phyloP scores from a whole-genome alignment of 2,888 invertebrate genomes.

The Doris montereyensis region DNA sequence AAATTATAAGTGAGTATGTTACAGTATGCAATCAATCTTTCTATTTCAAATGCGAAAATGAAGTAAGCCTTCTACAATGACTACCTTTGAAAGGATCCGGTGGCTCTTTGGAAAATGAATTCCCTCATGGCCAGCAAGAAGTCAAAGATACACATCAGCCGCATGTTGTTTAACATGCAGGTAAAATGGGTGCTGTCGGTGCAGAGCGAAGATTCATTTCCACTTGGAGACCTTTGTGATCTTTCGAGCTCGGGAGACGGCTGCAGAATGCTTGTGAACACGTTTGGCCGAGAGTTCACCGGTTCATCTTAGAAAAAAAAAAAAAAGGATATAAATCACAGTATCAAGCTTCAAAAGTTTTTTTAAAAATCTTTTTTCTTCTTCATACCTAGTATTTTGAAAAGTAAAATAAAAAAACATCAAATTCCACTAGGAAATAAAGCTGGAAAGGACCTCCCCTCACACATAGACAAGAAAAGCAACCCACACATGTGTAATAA shows the following conservation, averaged over 20 bases:
- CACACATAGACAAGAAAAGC: too few relatives aligned
- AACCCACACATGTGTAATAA: too few relatives aligned
- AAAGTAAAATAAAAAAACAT: not conserved
- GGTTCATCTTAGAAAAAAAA: conserved; percentile 75
- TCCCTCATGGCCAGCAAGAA: conserved; percentile 91
- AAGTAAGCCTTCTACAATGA: too few relatives aligned
- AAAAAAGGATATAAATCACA: not conserved
- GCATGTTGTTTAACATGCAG: conserved; percentile 92
- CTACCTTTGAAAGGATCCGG: conserved; percentile 66
- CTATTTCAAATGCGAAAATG: too few relatives aligned
- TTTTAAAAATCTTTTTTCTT: not conserved
- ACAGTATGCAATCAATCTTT: too few relatives aligned
- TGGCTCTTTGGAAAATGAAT: conserved; percentile 79
- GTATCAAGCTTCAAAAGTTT: not conserved
- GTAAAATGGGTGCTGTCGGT: conserved; percentile 84
- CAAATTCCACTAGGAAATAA: not conserved
- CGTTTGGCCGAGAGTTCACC: conserved; percentile 83
- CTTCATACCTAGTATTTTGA: not conserved
- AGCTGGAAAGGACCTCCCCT: too few relatives aligned
- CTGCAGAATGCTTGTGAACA: conserved; percentile 90
- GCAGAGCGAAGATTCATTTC: conserved; percentile 76
- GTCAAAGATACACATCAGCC: conserved; percentile 92
- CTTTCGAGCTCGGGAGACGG: conserved; percentile 50
- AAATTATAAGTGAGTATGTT: too few relatives aligned
- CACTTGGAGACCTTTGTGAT: conserved; percentile 73